phyloP scores from a whole-genome alignment of 2,797 vertebrate species.

The Lacerta agilis region DNA sequence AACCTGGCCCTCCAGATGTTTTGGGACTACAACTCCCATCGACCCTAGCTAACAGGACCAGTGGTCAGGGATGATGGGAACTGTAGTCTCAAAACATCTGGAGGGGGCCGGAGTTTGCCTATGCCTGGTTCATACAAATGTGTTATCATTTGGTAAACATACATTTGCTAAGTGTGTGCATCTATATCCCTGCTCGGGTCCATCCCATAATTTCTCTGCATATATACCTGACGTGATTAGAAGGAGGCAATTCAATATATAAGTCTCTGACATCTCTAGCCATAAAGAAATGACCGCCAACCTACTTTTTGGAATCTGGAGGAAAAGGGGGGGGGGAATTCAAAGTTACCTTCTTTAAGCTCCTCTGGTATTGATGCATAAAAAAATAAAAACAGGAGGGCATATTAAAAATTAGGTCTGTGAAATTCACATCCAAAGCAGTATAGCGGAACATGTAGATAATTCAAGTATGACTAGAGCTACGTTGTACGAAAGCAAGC shows the following conservation, averaged over 20 bases:
- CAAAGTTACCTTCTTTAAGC: slow-evolving; percentile 88
- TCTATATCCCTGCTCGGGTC: no score
- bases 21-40: no score
- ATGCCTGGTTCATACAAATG: no score
- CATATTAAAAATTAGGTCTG: slow-evolving; percentile 15
- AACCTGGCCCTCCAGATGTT: no score
- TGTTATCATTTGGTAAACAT: not conserved
- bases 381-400: slow-evolving; percentile 58
- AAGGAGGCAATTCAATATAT: not conserved
- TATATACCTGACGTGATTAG: not conserved
- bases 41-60: no score
- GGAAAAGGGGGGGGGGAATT: slow-evolving; percentile 29
- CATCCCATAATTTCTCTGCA: not conserved
- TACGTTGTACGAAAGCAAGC: not conserved
- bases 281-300: slow-evolving; percentile 13
- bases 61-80: no score
- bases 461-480: not conserved
- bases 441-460: not conserved
- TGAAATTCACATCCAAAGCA: slow-evolving; percentile 6
- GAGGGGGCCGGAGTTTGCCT: no score
- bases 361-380: slow-evolving; percentile 83
- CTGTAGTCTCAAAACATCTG: no score
- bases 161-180: not conserved
- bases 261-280: not conserved
- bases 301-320: slow-evolving; percentile 12